Base-by-base conservation (phyloP, 2,797 vertebrate species). In the Lerista edwardsae region DNA sequence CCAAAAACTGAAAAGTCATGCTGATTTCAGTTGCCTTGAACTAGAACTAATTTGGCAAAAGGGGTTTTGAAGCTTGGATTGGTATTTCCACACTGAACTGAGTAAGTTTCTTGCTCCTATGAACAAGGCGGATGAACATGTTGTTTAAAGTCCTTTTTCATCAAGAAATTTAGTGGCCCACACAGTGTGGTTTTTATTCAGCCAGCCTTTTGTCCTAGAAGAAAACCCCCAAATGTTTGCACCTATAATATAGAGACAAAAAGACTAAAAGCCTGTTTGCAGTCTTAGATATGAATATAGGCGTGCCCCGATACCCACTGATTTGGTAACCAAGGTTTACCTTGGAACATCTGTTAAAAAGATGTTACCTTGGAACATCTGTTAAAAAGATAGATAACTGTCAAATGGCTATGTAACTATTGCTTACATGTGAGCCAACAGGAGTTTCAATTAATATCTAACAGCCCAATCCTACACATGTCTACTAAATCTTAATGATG, bases 91-190 rank as follows among this genome's bases (percentile, higher is more conserved):
- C 69, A 77, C 51, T 91, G 68, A 86, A 75, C 44, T 27, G 88
- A 88, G 29, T 72, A 69, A 41, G 55, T 15, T 57, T 31, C 69
- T 81, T 72, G 31, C 31, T 64, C 77, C 11, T 75, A 89, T 83
- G 41, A 80, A 59, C 71, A 80, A 25, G 85, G 55, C 74, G 59
- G 85, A 89, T 75, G 90, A 91, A 91, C 88, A 80, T 88, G 83
- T 84, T 89, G 89, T 86, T 93, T 86, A 83, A 92, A 88, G 81
- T 90, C 88, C n/a, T 86, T 88, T 93, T 92, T 91, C 75, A 93
- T 91, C 87, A 39, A 2, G 51, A 17, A 55, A 75, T 88, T 91
- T 93, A 93, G 91, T 84, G 65, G 82, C 74, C 83, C 80, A 83
- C 77, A 84, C 39, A 72, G 86, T 84, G 82, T 81, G 72, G 65